Evolutionary conservation across 2,888 invertebrate species (phyloP).

Genomic region (Blastobasis adustella): DNA sequence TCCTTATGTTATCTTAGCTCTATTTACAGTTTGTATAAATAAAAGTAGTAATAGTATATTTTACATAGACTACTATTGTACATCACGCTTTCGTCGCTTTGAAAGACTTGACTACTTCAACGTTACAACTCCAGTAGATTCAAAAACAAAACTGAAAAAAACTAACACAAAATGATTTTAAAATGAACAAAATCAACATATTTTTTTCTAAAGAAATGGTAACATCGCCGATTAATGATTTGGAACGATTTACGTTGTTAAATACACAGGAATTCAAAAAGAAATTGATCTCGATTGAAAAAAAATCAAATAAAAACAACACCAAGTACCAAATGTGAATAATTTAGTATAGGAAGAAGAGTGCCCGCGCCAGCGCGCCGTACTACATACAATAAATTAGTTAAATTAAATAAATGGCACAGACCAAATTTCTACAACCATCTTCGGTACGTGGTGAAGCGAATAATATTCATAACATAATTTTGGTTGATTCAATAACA

Average conservation of each 20-base stretch:
- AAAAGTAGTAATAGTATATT: constrained; percentile 65
- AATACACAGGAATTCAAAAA: constrained; percentile 36
- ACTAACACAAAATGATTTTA: constrained; percentile 16
- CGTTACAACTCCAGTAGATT: constrained; percentile 23
- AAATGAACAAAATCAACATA: constrained; percentile 26
- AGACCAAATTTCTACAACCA: constrained; percentile 60
- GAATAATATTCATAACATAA: constrained; percentile 39
- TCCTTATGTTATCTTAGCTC: constrained; percentile 64
- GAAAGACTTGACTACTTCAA: constrained; percentile 60
- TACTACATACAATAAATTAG: constrained; percentile 57
- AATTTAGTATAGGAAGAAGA: constrained; percentile 54
- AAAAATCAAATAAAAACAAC: constrained; percentile 48
- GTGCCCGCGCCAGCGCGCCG: constrained; percentile 36
- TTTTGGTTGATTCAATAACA: constrained; percentile 49
- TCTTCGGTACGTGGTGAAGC: constrained; percentile 60
- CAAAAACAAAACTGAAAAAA: constrained; percentile 14
- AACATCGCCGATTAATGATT: constrained; percentile 50
- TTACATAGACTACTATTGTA: constrained; percentile 70
- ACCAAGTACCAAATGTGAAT: constrained; percentile 66
- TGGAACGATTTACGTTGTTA: constrained; percentile 33
- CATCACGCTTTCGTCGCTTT: constrained; percentile 51
- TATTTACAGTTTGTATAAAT: constrained; percentile 74
- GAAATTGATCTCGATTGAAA: constrained; percentile 44
- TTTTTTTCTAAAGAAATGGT: constrained; percentile 25
- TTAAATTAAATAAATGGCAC: constrained; percentile 72